phyloP scores from a whole-genome alignment of 37 sponge, comb jelly and placozoan species.

The Dysidea cf. avara region DNA sequence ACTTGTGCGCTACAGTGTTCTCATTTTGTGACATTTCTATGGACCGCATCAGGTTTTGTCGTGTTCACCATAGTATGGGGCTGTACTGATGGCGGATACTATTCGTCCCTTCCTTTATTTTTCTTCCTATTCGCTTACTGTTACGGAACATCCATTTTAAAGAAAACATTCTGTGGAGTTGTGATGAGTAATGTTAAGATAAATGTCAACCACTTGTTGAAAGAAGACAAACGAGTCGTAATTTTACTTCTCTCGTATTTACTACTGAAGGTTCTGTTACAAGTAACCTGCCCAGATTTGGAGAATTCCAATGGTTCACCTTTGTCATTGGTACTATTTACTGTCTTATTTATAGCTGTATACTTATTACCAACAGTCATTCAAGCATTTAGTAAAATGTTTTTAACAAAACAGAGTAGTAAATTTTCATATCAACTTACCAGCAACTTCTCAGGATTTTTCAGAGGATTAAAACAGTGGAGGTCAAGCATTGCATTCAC shows the following conservation, averaged over 20 bases:
- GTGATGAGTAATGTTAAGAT: background rate
- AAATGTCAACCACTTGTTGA: background rate
- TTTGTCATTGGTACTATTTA: conserved; percentile 31
- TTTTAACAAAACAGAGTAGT: background rate
- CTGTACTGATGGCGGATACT: conserved; percentile 27
- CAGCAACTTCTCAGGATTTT: background rate
- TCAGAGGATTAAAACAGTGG: background rate
- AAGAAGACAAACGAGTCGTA: conserved; percentile 4
- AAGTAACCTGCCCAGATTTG: background rate
- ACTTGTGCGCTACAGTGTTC: no score
- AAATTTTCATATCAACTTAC: background rate
- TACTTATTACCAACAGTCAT: conserved; percentile 11
- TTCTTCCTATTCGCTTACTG: background rate
- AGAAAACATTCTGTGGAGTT: background rate
- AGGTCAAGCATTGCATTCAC: conserved; percentile 5
- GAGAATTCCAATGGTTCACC: conserved; percentile 50
- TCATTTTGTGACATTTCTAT: no score
- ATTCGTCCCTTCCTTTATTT: conserved; percentile 15
- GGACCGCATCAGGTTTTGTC: background rate
- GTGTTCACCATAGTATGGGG: conserved; percentile 21
- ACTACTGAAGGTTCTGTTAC: background rate
- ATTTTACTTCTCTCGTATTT: conserved; percentile 8
- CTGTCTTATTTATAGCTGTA: conserved; percentile 7
- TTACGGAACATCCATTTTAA: background rate
- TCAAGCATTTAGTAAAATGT: background rate